A percentile compares a stretch with the other conserved stretches of the same genome.
Evolutionary conservation across 2,113 vertebrate species (phyloP).

Genomic region (Scortum barcoo): DNA sequence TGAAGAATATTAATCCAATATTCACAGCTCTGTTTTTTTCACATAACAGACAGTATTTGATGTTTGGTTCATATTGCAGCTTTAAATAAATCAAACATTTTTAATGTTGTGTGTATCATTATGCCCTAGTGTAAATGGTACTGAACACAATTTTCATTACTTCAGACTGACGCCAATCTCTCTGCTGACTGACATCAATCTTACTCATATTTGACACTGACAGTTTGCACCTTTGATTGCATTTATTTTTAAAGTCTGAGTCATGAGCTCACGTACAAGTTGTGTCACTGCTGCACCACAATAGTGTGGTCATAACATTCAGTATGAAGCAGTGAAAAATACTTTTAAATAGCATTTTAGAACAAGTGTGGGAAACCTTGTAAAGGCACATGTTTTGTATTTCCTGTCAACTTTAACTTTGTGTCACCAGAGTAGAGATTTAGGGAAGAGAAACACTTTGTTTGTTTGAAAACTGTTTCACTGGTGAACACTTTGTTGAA

Average conservation of each 20-base stretch:
- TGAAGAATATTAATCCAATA: not conserved
- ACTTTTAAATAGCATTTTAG: not conserved
- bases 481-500: constrained; percentile 86
- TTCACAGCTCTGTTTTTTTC: not conserved
- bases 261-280: not conserved
- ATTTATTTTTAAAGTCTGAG: constrained; percentile 2
- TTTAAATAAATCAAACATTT: not conserved
- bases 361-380: not conserved
- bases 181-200: not conserved
- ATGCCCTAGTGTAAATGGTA: not conserved
- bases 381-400: constrained; percentile 25
- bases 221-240: not conserved
- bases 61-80: not conserved
- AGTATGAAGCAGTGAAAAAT: constrained; percentile 8
- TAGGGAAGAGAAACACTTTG: not conserved
- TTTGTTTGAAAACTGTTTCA: constrained; percentile 77
- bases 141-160: not conserved
- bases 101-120: not conserved
- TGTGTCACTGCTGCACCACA: not conserved
- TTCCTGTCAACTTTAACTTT: not conserved
- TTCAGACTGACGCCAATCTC: not conserved
- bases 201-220: not conserved
- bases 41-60: not conserved
- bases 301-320: not conserved
- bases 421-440: not conserved